Evolutionary conservation across 2,797 vertebrate genomes (phyloP), one percentile per base, ranked within the genome.

Genomic region (Dendrocincla tyrannina): DNA sequence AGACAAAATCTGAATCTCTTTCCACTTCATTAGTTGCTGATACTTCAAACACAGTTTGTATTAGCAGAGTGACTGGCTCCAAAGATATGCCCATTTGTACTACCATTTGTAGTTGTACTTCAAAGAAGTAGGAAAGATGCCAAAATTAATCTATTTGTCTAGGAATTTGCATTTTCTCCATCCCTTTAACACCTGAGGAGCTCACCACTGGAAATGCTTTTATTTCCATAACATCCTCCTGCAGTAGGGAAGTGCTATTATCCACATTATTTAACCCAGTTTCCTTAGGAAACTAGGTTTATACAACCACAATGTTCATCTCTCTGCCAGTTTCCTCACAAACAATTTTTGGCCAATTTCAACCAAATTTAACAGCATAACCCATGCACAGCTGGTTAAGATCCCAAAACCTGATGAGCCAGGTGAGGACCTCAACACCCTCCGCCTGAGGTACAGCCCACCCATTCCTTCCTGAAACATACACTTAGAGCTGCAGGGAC

Each of bases 351-450:
- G 37, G 10, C 8, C 17, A 52, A 23, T 81, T 91, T 74, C 41
- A 84, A 44, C 8, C 53, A 60, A 47, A 84, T 60, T 53, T 64
- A 63, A 56, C 23, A 32, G 11, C 5, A 13, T 44, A 72, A 52
- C 4, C 28, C 0, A 0, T 47, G 44, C 27, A 35, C 39, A 79
- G 22, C 53, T 9, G 1, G 4, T 58, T 39, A 50, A 52, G 16
- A 60, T 81, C 15, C 42, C 56, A 58, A 27, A 33, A 11, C 33
- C 15, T 53, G 28, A 42, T 49, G 42, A 86, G 14, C 12, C 2
- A 2, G 18, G 7, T 60, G 64, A 92, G 53, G 37, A 82, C 9
- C 10, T 32, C 27, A 39, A 27, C 22, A 32, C 18, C 19, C 53
- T 39, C 47, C 35, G 7, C 70, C 35, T 27, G n/a, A 35, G 25